phyloP scores from a whole-genome alignment of 2,888 invertebrate genomes.

The Oasisia sp. region DNA sequence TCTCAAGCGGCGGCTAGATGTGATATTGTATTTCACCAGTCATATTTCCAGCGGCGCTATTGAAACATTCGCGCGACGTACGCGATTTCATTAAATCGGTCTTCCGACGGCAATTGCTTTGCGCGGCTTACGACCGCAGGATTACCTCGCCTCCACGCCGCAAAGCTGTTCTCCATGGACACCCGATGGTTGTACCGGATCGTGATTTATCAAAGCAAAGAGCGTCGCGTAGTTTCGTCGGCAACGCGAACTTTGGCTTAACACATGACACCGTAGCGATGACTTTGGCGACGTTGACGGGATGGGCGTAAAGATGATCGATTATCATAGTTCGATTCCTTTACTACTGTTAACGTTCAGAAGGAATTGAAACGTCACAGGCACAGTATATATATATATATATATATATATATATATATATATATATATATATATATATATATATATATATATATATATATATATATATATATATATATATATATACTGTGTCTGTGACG shows the following conservation, averaged over 20 bases:
- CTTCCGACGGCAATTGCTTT: background rate
- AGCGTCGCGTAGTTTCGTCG: background rate
- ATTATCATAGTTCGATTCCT: background rate
- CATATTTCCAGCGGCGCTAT: background rate
- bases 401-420: no score
- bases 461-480: no score
- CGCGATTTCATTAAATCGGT: slow-evolving; percentile 1
- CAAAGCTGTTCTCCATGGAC: slow-evolving; percentile 3
- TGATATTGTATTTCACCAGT: slow-evolving; percentile 11
- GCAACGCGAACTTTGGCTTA: slow-evolving; percentile 17
- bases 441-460: no score
- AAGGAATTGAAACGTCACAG: background rate
- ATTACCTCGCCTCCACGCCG: background rate
- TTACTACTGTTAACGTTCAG: background rate
- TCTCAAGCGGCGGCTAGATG: background rate
- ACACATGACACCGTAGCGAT: background rate
- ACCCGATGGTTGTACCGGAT: background rate
- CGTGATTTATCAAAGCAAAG: background rate
- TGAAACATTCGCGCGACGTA: slow-evolving; percentile 1
- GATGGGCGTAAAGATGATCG: background rate
- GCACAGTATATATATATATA: no score
- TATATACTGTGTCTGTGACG: no score
- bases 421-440: no score
- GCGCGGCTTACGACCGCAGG: background rate
- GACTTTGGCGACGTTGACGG: background rate